These are phyloP conservation scores for Ellobius talpinus DNA, from an alignment of 2,113 vertebrate species.

Conservation along the genomic window DNA sequence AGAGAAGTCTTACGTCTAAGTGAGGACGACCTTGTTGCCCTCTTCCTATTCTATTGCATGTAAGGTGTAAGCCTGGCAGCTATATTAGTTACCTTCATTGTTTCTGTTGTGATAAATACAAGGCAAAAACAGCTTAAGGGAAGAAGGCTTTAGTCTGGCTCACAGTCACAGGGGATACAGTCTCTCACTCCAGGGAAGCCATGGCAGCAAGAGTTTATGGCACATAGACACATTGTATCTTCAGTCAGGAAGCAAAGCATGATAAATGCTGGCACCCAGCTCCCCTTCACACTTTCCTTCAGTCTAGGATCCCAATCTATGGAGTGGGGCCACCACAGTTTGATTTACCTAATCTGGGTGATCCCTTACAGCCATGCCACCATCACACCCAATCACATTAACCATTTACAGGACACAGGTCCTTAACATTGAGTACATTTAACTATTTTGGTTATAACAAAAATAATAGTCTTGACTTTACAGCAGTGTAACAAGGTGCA, in stretches of 20 bases:
- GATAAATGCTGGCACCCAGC: neutral
- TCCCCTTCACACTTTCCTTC: neutral
- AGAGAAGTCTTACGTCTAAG: neutral
- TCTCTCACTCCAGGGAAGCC: neutral
- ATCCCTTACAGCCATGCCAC: neutral
- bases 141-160: neutral
- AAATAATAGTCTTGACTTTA: constrained; percentile 33
- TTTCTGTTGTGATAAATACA: neutral
- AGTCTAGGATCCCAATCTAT: too few species aligned
- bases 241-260: neutral
- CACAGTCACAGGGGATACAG: neutral
- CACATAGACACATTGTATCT: too few species aligned
- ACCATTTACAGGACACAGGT: neutral
- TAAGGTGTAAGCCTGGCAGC: neutral
- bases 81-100: neutral
- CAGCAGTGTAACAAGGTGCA: neutral
- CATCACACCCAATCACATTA: neutral
- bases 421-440: neutral
- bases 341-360: neutral
- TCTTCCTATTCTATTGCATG: neutral
- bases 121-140: neutral
- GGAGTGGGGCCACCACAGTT: neutral
- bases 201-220: neutral
- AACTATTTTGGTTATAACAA: neutral
- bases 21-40: neutral